Conservation (phyloP, 2,113 vertebrate species). For the Hyperopisus bebe region DNA sequence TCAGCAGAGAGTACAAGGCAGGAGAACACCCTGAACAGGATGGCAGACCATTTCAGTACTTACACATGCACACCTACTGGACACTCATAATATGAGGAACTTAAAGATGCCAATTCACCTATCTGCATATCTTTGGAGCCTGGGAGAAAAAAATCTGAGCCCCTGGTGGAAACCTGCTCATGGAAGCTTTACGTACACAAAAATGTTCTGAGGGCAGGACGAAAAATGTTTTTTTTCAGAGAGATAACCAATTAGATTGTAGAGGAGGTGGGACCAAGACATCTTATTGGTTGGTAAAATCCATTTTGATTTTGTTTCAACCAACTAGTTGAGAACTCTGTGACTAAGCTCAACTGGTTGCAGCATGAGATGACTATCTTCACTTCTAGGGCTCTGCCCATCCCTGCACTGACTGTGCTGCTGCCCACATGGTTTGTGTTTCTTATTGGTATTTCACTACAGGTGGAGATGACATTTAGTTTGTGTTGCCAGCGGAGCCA, state of each 20-base stretch:
- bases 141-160: not conserved
- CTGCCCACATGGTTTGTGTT: not conserved
- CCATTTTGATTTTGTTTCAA: too few species aligned
- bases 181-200: not conserved
- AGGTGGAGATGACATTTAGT: constrained; percentile 29
- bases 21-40: not conserved
- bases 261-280: not conserved
- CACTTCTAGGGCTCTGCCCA: not conserved
- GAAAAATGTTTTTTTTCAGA: not conserved
- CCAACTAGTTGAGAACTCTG: too few species aligned
- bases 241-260: not conserved
- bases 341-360: not conserved
- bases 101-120: not conserved
- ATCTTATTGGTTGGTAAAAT: not conserved
- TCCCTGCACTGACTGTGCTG: not conserved
- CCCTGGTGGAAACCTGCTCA: not conserved
- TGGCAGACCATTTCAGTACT: not conserved
- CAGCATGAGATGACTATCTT: not conserved
- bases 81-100: not conserved
- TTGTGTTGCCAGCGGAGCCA: constrained; percentile 37
- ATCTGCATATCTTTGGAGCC: not conserved
- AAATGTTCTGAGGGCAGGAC: not conserved
- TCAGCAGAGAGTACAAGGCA: not conserved
- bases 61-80: not conserved
- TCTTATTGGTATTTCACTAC: not conserved